Evolutionary conservation across 2,888 invertebrate species (phyloP).

Genomic region (Epistrophella euchroma): DNA sequence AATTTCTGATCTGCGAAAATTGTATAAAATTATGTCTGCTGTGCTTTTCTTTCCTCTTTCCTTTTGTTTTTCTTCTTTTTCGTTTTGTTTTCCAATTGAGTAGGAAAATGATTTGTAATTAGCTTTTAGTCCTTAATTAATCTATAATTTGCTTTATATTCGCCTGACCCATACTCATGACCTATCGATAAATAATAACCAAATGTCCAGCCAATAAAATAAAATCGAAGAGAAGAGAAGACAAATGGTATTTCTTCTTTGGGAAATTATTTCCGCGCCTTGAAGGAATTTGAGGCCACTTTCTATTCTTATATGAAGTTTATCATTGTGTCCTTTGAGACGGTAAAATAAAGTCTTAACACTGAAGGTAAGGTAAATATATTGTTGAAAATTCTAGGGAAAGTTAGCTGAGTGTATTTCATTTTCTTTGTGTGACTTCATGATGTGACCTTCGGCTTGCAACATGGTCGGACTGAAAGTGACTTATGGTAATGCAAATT

Average conservation of each 20-base stretch:
- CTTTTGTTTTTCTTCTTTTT: background rate
- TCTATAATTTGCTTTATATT: conserved; percentile 42
- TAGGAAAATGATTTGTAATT: conserved; percentile 67
- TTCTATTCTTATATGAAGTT: conserved; percentile 11
- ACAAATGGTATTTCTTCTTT: conserved; percentile 33
- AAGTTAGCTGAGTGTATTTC: background rate
- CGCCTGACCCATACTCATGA: conserved; percentile 32
- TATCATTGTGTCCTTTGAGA: conserved; percentile 49
- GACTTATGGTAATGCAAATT: too few relatives aligned
- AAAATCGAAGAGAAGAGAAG: conserved; percentile 3
- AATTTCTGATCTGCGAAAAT: conserved; percentile 55
- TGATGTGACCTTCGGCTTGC: background rate
- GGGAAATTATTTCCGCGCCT: conserved; percentile 27
- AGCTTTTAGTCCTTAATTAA: conserved; percentile 62
- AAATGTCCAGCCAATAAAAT: conserved; percentile 49
- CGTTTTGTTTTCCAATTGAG: conserved; percentile 39
- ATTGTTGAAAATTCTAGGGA: conserved; percentile 22
- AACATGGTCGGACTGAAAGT: background rate
- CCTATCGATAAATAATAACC: conserved; percentile 73
- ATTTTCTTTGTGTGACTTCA: conserved; percentile 19
- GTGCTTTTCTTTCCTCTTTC: background rate
- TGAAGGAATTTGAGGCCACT: conserved; percentile 33
- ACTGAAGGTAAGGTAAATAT: background rate
- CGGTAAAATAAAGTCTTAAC: conserved; percentile 6
- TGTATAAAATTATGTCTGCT: conserved; percentile 54